A percentile compares a stretch with the other conserved stretches of the same genome.
These are phyloP conservation scores for Zootoca vivipara DNA, from an alignment of 2,113 vertebrate genomes.

Conservation along the genomic window DNA sequence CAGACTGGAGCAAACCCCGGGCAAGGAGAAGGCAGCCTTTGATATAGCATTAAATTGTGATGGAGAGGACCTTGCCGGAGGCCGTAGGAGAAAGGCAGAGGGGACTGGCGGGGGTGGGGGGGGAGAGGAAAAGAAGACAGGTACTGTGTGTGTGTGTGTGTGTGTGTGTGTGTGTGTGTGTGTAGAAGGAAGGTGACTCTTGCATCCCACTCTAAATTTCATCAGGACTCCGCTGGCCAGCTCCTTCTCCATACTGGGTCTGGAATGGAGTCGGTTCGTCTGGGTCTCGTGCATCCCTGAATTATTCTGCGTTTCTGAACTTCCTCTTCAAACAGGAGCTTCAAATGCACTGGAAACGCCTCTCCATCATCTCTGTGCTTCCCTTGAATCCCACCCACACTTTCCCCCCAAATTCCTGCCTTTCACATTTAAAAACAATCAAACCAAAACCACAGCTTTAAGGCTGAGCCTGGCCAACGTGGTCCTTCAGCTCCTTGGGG, in stretches of 20 bases:
- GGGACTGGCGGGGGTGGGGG: background rate
- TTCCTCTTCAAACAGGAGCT: background rate
- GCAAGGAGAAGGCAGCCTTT: constrained; percentile 37
- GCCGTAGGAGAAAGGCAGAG: background rate
- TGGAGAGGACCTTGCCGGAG: constrained; percentile 19
- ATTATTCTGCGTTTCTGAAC: background rate
- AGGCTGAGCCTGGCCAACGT: too few relatives aligned
- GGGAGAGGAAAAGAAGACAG: background rate
- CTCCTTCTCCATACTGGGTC: too few relatives aligned
- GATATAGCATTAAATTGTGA: background rate
- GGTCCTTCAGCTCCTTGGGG: too few relatives aligned
- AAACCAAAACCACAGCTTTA: too few relatives aligned
- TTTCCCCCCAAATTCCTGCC: background rate
- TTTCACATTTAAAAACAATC: background rate
- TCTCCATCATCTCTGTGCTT: background rate
- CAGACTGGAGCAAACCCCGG: constrained; percentile 10
- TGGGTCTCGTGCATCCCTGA: background rate
- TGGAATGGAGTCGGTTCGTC: too few relatives aligned
- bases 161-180: background rate
- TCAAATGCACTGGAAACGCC: background rate
- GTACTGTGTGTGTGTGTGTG: background rate
- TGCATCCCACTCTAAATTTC: background rate
- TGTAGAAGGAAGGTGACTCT: background rate
- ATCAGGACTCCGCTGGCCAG: background rate
- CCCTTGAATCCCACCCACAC: too few relatives aligned